Conservation (phyloP, 2,113 vertebrate genomes). For the Phycodurus eques region DNA sequence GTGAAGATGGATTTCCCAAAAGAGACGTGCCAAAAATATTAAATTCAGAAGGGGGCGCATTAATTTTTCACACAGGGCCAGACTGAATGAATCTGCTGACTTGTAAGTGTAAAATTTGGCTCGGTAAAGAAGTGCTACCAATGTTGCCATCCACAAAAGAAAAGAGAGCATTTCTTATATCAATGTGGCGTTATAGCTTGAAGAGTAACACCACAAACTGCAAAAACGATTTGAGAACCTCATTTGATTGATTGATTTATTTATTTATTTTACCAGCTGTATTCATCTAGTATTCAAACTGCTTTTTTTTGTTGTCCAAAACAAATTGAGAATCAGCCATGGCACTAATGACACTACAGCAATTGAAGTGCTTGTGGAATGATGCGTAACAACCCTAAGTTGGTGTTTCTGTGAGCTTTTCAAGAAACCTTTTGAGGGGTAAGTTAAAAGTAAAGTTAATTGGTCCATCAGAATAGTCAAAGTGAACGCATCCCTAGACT, state of each 20-base stretch:
- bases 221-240: too few relatives aligned
- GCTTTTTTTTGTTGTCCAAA: neutral
- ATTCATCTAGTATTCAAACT: neutral
- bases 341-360: neutral
- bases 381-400: neutral
- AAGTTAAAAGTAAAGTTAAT: neutral
- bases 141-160: too few relatives aligned
- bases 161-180: too few relatives aligned
- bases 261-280: neutral
- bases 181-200: too few relatives aligned
- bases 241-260: too few relatives aligned
- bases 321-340: neutral
- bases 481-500: neutral
- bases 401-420: neutral
- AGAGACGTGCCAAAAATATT: too few relatives aligned
- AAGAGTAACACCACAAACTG: too few relatives aligned
- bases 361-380: too few relatives aligned
- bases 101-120: neutral
- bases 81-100: neutral
- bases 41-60: too few relatives aligned
- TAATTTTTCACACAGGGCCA: too few relatives aligned
- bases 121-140: neutral
- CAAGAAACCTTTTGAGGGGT: too few relatives aligned
- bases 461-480: neutral
- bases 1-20: too few relatives aligned